A percentile compares a stretch with the other conserved stretches of the same genome.
These are phyloP conservation scores for Dermochelys coriacea DNA, from an alignment of 2,797 vertebrate species.

Conservation along the genomic window DNA sequence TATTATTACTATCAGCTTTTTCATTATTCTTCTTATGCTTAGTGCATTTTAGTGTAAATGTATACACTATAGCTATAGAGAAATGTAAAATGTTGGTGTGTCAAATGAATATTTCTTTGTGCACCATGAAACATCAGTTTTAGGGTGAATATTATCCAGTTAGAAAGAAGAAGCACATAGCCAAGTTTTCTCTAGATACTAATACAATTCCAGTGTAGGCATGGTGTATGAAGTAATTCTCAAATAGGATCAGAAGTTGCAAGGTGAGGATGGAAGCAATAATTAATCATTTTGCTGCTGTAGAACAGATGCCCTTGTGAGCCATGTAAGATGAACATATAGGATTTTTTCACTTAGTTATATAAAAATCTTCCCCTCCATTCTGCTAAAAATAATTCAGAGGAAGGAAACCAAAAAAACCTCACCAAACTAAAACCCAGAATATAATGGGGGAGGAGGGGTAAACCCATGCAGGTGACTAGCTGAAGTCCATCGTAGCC, in stretches of 20 bases:
- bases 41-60: not conserved
- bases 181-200: not conserved
- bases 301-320: conserved; percentile 40
- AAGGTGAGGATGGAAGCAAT: not conserved
- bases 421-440: not conserved
- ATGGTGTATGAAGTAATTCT: not conserved
- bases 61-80: not conserved
- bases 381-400: not conserved
- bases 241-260: not conserved
- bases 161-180: not conserved
- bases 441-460: not conserved
- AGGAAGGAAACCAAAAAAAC: not conserved
- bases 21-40: not conserved
- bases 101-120: not conserved
- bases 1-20: not conserved
- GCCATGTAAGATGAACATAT: not conserved
- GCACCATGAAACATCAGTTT: not conserved
- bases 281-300: not conserved
- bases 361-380: not conserved
- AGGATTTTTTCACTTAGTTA: not conserved
- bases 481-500: not conserved
- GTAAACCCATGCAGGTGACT: not conserved
- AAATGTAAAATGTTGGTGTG: not conserved
- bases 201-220: not conserved
- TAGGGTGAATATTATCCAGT: not conserved